Evolutionary conservation across 2,113 vertebrate species (phyloP).

Genomic region (Deroptyus accipitrinus): DNA sequence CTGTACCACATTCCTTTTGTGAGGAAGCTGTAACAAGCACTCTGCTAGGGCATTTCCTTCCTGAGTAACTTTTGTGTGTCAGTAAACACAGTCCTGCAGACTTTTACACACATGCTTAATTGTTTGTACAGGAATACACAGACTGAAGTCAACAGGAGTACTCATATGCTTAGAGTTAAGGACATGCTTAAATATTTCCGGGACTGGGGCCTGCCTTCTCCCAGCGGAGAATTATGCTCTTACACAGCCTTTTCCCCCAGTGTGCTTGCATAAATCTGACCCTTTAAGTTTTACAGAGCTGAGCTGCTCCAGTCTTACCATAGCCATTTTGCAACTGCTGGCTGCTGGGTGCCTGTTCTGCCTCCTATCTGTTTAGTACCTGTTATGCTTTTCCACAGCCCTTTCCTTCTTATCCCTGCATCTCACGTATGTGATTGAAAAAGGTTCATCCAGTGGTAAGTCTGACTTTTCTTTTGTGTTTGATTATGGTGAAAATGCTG

Average conservation of each 20-base stretch:
- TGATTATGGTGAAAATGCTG: background rate
- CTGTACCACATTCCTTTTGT: background rate
- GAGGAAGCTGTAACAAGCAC: background rate
- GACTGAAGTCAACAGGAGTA: background rate
- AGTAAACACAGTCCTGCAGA: background rate
- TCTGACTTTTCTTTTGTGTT: conserved; percentile 7
- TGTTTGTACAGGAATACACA: background rate
- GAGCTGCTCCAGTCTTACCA: background rate
- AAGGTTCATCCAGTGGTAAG: conserved; percentile 28
- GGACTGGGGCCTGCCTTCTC: background rate
- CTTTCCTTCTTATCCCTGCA: background rate
- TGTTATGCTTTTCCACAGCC: background rate
- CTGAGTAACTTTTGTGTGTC: background rate
- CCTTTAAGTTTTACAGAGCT: conserved; percentile 45
- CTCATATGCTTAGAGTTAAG: conserved; percentile 23
- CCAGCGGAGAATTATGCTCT: background rate
- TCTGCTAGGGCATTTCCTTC: background rate
- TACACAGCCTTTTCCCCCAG: background rate
- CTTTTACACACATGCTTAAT: background rate
- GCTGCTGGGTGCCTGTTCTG: conserved; percentile 30
- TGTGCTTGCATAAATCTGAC: conserved; percentile 38
- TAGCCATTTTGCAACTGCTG: conserved; percentile 52
- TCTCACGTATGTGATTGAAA: background rate
- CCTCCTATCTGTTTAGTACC: background rate
- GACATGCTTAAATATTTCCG: background rate